Evolutionary conservation across 2,888 invertebrate genomes (phyloP).

Genomic region (Drosophila fulvimacula): DNA sequence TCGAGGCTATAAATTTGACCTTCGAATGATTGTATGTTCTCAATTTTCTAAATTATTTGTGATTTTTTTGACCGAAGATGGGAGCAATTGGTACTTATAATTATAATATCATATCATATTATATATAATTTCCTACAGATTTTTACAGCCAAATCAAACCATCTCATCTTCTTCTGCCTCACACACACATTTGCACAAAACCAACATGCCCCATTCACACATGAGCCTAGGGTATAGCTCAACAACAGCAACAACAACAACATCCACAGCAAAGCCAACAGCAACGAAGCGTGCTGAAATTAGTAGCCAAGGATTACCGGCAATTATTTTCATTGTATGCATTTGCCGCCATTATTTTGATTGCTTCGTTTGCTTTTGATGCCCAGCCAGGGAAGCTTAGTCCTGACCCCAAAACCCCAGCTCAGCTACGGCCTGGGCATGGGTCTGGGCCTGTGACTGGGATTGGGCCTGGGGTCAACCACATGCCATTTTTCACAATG

Average conservation of each 20-base stretch:
- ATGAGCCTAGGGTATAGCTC: not conserved
- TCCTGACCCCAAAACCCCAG: conserved; percentile 6
- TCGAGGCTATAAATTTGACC: no score
- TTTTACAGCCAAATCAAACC: no score
- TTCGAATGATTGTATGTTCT: no score
- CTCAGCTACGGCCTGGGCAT: not conserved
- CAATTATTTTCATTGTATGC: conserved; percentile 79
- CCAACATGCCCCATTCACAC: not conserved
- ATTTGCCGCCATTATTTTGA: conserved; percentile 79
- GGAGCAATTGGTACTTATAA: no score
- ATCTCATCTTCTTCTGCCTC: no score
- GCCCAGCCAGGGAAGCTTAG: conserved; percentile 15
- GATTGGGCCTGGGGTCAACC: conserved; percentile 32
- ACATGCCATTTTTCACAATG: conserved; percentile 49
- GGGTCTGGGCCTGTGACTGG: conserved; percentile 7
- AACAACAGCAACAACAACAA: conserved; percentile 14
- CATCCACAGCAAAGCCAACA: conserved; percentile 34
- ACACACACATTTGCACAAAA: not conserved
- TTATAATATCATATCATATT: no score
- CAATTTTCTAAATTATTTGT: no score
- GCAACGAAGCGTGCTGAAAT: conserved; percentile 62
- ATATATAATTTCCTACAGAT: no score
- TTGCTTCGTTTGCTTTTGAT: conserved; percentile 74
- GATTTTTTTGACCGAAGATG: no score
- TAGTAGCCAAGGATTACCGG: conserved; percentile 79